Conservation (phyloP, 2,113 vertebrate species). For the Melozone crissalis region DNA sequence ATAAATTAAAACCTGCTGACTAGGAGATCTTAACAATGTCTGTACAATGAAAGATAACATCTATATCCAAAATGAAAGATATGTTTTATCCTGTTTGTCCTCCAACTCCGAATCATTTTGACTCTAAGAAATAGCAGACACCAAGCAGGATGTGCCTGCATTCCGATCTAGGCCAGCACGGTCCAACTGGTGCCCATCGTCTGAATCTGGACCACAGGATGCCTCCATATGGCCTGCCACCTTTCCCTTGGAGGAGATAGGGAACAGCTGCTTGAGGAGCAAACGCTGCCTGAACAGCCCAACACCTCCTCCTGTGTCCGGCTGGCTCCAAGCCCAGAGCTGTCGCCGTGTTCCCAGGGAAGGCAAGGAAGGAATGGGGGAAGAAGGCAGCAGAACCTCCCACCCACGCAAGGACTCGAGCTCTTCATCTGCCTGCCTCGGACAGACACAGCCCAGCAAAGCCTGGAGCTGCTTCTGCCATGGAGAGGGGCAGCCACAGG, state of each 20-base stretch:
- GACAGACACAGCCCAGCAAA: not conserved
- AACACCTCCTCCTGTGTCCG: slow-evolving; percentile 63
- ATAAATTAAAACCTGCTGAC: slow-evolving; percentile 57
- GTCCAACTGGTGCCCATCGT: slow-evolving; percentile 23
- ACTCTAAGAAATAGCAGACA: slow-evolving; percentile 19
- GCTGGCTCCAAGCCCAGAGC: slow-evolving; percentile 57
- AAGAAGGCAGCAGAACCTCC: slow-evolving; percentile 51
- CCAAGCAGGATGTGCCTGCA: not conserved
- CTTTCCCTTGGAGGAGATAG: slow-evolving; percentile 62
- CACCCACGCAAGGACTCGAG: slow-evolving; percentile 3
- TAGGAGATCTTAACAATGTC: not conserved
- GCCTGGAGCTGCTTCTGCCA: not conserved
- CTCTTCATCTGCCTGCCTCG: not conserved
- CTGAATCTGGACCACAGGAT: slow-evolving; percentile 61
- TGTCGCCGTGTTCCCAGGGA: slow-evolving; percentile 11
- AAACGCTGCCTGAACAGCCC: slow-evolving; percentile 46
- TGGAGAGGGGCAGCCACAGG: not conserved
- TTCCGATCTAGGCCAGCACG: not conserved
- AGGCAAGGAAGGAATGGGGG: slow-evolving; percentile 6
- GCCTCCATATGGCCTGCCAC: slow-evolving; percentile 68
- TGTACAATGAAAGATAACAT: not conserved
- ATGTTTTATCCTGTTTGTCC: not conserved
- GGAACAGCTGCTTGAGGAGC: slow-evolving; percentile 64
- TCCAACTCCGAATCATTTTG: not conserved
- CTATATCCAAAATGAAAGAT: not conserved